phyloP scores from a whole-genome alignment of 1,140 invertebrate genomes.

The Pygmarrhopalites habei region DNA sequence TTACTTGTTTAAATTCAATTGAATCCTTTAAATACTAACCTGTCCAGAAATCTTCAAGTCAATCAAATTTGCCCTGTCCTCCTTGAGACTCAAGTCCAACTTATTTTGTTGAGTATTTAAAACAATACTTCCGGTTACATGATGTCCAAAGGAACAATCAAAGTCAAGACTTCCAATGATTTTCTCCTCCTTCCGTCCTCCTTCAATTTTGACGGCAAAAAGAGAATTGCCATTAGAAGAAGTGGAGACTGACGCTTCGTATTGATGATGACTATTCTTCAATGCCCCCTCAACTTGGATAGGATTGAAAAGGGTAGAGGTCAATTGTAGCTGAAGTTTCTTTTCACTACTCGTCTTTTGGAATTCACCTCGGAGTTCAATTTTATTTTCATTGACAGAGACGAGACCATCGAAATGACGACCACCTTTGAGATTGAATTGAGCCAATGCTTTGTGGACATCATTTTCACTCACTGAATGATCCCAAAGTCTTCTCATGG shows the following conservation, averaged over 20 bases:
- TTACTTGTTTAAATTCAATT: too few relatives aligned
- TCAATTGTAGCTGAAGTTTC: constrained; percentile 6
- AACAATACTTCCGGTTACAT: constrained; percentile 5
- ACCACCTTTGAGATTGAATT: constrained; percentile 10
- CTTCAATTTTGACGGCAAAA: neutral
- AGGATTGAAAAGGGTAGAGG: neutral
- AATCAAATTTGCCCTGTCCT: neutral
- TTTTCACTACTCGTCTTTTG: neutral
- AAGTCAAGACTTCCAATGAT: constrained; percentile 10
- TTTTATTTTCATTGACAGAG: neutral
- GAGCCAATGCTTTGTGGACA: neutral
- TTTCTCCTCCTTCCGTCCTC: neutral
- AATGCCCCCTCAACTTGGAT: neutral
- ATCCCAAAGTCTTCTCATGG: neutral
- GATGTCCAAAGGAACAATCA: constrained; percentile 7
- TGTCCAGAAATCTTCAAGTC: neutral
- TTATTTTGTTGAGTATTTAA: neutral
- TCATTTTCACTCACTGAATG: neutral
- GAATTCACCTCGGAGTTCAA: constrained; percentile 10
- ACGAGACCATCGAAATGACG: neutral
- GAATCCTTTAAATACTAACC: too few relatives aligned
- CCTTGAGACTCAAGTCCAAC: constrained; percentile 4
- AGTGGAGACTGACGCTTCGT: neutral
- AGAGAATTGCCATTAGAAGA: neutral
- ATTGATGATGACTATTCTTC: neutral